phyloP scores from a whole-genome alignment of 2,888 invertebrate species.

The Erannis defoliaria region DNA sequence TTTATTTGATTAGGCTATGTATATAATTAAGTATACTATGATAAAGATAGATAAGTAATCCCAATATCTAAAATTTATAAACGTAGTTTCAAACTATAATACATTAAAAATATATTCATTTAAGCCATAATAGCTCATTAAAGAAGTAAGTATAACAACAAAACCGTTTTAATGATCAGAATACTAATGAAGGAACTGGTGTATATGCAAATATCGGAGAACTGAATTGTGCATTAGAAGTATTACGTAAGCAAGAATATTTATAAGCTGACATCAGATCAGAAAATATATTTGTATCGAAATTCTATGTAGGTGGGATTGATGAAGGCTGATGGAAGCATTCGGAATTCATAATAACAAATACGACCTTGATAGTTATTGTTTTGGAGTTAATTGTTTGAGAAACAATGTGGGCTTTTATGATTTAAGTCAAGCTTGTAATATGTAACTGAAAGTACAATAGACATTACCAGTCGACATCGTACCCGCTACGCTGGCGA shows the following conservation, averaged over 20 bases:
- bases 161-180: slow-evolving; percentile 22
- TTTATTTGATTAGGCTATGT: too few species aligned
- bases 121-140: slow-evolving; percentile 13
- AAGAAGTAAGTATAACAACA: slow-evolving; percentile 20
- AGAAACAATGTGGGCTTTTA: slow-evolving; percentile 18
- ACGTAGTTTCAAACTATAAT: slow-evolving; percentile 3
- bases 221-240: slow-evolving; percentile 40
- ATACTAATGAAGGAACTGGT: slow-evolving; percentile 25
- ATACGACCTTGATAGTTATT: slow-evolving; percentile 32
- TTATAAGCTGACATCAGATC: slow-evolving; percentile 56
- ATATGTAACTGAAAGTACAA: background rate
- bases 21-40: background rate
- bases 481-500: too few species aligned
- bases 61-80: background rate
- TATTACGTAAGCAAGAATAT: slow-evolving; percentile 57
- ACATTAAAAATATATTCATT: slow-evolving; percentile 12
- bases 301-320: slow-evolving; percentile 48
- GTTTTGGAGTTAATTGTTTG: slow-evolving; percentile 24
- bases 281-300: slow-evolving; percentile 42
- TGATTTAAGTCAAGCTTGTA: background rate
- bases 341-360: slow-evolving; percentile 32
- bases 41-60: background rate
- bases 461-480: too few species aligned
- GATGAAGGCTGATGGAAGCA: slow-evolving; percentile 40
- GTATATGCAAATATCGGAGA: slow-evolving; percentile 35